A percentile compares a stretch with the other conserved stretches of the same genome.
These are phyloP conservation scores for Philopotamus ludificatus DNA, from an alignment of 1,140 invertebrate species.

Conservation along the genomic window DNA sequence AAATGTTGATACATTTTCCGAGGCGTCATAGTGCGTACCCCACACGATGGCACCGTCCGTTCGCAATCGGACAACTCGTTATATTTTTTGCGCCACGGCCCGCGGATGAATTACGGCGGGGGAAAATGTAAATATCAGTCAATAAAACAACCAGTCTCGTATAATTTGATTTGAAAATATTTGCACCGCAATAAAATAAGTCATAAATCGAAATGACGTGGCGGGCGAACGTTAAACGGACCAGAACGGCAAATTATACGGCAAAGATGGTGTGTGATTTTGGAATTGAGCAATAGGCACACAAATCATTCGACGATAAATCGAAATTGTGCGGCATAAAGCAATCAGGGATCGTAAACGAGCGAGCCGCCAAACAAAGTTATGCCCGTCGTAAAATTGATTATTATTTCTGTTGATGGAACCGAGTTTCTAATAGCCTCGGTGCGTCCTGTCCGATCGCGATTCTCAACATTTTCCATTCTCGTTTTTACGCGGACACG, in stretches of 20 bases:
- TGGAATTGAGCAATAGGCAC: slow-evolving; percentile 4
- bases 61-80: not conserved
- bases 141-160: not conserved
- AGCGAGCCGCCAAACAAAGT: slow-evolving; percentile 9
- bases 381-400: slow-evolving; percentile 7
- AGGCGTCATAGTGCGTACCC: not conserved
- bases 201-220: not conserved
- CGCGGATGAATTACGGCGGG: not conserved
- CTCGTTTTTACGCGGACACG: no score
- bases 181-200: not conserved
- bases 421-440: not conserved
- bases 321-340: slow-evolving; percentile 12
- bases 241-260: not conserved
- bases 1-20: no score
- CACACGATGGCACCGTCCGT: not conserved
- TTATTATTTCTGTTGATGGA: not conserved
- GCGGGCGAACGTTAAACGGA: not conserved
- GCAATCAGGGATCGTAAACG: slow-evolving; percentile 17
- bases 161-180: not conserved
- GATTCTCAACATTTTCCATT: no score
- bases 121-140: not conserved
- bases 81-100: not conserved
- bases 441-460: no score
- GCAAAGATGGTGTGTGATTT: not conserved
- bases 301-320: slow-evolving; percentile 4